Evolutionary conservation across 37 sponge, comb jelly and placozoan genomes (phyloP), one percentile per base, ranked within the genome.

Genomic region (Spongilla lacustris): DNA sequence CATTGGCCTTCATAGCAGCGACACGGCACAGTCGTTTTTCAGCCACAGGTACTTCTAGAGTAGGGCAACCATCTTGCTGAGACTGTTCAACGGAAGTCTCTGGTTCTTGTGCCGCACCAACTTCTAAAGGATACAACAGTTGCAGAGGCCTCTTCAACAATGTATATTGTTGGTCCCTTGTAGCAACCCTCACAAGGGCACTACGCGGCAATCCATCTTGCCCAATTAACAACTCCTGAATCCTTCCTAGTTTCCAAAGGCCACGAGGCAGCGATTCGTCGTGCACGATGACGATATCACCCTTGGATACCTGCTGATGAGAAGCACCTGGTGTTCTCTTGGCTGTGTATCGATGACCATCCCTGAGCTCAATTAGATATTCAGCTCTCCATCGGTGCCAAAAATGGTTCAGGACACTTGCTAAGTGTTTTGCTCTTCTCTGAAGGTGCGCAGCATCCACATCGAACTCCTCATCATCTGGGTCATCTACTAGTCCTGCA

Each of bases 311-410:
- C 24, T 32, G 13, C 31, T 6, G 14, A 29, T 23, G 37, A 3
- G 27, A 33, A 13, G 34, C 24, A n/a, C 29, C 19, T 36, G 83
- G 6, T n/a, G 74, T 73, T 11, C 25, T 73, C 36, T 41, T 73
- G 30, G 31, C 28, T 48, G 50, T 9, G 77, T 84, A 66, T 17
- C 36, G 66, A 26, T 84, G 85, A 12, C 29, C 36, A 8, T 77
- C 78, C 36, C 78, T 23, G 25, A 85, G 69, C 67, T 85, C 85
- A 25, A 13, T 26, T 12, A 85, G 71, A 49, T 85, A 77, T 28
- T 85, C 85, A 0, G 17, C n/a, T 29, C 48, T 38, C 85, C 85
- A 85, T 36, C 85, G 69, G 22, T 76, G 68, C 85, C 85, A 85
- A 35, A 85, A 85, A 48, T 66, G 68, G 25, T 66, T 36, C 32